phyloP scores from a whole-genome alignment of 2,888 invertebrate species.

The Athalia cordata region DNA sequence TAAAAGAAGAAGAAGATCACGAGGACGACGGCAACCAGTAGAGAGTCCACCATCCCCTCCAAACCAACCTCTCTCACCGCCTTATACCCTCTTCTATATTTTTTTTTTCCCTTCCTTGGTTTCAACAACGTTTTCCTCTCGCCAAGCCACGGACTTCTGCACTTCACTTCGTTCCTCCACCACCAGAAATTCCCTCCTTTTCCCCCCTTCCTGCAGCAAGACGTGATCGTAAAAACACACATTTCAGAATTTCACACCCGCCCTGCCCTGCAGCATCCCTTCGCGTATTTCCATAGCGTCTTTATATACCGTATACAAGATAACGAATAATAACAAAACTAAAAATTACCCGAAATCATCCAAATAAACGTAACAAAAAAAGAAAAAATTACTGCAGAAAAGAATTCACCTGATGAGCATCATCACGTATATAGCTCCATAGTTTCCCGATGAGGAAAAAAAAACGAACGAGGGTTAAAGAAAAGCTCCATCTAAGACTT shows the following conservation, averaged over 20 bases:
- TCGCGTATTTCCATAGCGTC: not conserved
- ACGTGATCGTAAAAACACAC: constrained; percentile 49
- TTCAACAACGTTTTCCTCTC: not conserved
- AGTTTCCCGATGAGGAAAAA: too few relatives aligned
- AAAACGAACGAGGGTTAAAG: too few relatives aligned
- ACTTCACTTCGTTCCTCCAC: not conserved
- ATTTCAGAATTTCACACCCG: constrained; percentile 45
- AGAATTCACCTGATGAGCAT: too few relatives aligned
- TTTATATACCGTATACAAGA: not conserved
- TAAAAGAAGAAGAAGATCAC: constrained; percentile 17
- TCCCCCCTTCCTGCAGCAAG: constrained; percentile 24
- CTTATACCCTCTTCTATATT: not conserved
- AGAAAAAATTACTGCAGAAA: too few relatives aligned
- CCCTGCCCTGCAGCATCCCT: not conserved
- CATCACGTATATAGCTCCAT: too few relatives aligned
- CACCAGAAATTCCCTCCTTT: not conserved
- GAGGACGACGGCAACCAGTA: not conserved
- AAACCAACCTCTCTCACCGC: not conserved
- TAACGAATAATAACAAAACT: too few relatives aligned
- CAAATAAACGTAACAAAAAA: too few relatives aligned
- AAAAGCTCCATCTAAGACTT: too few relatives aligned
- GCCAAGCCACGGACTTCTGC: not conserved
- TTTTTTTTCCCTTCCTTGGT: not conserved
- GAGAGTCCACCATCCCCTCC: not conserved
- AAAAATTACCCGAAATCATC: too few relatives aligned